Conservation (phyloP, 2,113 vertebrate genomes). For the Varanus komodoensis region DNA sequence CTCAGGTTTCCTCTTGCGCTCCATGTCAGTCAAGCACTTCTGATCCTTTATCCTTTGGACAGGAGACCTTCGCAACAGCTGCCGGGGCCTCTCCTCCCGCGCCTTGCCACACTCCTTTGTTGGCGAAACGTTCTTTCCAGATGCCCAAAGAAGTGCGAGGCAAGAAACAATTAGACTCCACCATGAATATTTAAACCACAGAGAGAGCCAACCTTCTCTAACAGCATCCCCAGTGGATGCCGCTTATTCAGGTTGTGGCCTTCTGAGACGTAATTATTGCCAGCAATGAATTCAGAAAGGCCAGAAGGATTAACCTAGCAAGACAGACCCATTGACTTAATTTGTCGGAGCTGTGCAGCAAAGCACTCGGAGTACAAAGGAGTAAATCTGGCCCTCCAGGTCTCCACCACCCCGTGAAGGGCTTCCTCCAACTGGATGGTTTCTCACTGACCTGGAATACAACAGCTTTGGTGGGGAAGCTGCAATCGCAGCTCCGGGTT, state of each 20-base stretch:
- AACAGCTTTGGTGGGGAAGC: background rate
- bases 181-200: conserved; percentile 84
- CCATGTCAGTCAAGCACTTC: background rate
- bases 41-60: background rate
- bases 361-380: background rate
- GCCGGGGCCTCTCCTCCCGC: background rate
- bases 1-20: background rate
- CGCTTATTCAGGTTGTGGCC: background rate
- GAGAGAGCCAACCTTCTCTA: conserved; percentile 73
- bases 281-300: background rate
- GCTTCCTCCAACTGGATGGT: background rate
- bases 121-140: background rate
- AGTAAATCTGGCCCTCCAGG: too few species aligned
- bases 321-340: background rate
- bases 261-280: background rate
- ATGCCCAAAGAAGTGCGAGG: background rate
- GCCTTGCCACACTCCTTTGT: background rate
- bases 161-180: conserved; percentile 1
- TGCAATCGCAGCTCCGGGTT: too few species aligned
- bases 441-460: background rate
- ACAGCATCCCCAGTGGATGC: conserved; percentile 75
- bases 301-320: background rate
- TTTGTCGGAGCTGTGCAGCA: too few species aligned
- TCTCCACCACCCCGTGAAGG: background rate
- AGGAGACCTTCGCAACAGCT: background rate